These are phyloP conservation scores for Ophonus ardosiacus DNA, from an alignment of 2,888 invertebrate species.

Conservation along the genomic window DNA sequence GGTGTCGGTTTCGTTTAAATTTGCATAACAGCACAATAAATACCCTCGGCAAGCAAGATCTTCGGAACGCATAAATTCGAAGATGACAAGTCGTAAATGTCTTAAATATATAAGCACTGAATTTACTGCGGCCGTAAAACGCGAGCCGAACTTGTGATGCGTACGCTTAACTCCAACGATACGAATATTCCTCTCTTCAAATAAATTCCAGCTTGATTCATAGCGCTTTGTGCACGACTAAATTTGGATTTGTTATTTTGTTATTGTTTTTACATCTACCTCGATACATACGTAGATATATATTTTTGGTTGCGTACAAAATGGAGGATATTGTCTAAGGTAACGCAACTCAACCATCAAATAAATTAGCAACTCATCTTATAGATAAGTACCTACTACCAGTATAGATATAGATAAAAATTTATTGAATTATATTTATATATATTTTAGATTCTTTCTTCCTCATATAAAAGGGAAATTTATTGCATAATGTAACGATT, in stretches of 20 bases:
- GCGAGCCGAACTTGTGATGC: slow-evolving; percentile 33
- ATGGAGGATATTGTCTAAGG: neutral
- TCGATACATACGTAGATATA: neutral
- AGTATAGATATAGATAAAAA: neutral
- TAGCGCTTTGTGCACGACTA: slow-evolving; percentile 17
- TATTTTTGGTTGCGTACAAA: neutral
- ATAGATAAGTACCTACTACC: neutral
- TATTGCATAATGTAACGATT: neutral
- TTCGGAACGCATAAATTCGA: slow-evolving; percentile 59
- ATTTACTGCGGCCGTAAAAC: slow-evolving; percentile 62
- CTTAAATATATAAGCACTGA: slow-evolving; percentile 63
- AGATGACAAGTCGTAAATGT: slow-evolving; percentile 64
- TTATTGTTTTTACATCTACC: slow-evolving; percentile 6
- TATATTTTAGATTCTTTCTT: neutral
- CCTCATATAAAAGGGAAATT: neutral
- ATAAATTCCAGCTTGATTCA: slow-evolving; percentile 42
- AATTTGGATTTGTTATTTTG: slow-evolving; percentile 38
- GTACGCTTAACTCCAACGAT: neutral
- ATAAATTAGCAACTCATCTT: neutral
- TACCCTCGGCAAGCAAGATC: slow-evolving; percentile 53
- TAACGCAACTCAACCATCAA: neutral
- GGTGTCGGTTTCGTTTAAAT: slow-evolving; percentile 62
- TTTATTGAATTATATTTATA: neutral
- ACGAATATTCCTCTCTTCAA: slow-evolving; percentile 33
- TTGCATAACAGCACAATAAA: slow-evolving; percentile 62